Percentiles rank a stretch among this genome's conserved stretches.
Conservation (phyloP, 2,797 vertebrate species). For the Hephaestus fuliginosus region DNA sequence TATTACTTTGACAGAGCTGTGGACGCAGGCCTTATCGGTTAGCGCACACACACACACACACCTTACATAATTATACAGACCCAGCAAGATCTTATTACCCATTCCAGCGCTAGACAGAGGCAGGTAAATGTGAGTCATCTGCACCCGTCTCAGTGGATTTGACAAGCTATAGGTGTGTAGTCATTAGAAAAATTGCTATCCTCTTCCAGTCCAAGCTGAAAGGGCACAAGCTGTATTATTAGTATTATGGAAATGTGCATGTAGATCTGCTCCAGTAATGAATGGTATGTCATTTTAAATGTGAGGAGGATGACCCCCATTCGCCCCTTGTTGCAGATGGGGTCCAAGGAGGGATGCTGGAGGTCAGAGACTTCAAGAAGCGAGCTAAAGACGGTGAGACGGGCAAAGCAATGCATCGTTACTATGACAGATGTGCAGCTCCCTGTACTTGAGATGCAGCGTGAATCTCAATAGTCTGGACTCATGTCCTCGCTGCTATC, state of each 20-base stretch:
- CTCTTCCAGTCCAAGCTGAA: conserved; percentile 52
- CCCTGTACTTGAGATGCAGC: conserved; percentile 50
- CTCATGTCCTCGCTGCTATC: conserved; percentile 30
- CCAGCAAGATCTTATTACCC: conserved; percentile 56
- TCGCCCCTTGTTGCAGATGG: conserved; percentile 86
- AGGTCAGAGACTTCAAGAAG: conserved; percentile 92
- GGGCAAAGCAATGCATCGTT: conserved; percentile 24
- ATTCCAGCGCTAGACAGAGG: conserved; percentile 50
- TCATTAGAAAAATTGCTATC: conserved; percentile 70
- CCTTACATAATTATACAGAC: conserved; percentile 66
- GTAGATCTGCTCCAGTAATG: conserved; percentile 44
- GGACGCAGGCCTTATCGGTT: conserved; percentile 93
- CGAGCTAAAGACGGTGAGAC: conserved; percentile 94
- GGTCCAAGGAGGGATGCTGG: conserved; percentile 88
- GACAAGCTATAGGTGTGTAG: conserved; percentile 68
- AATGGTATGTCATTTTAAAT: conserved; percentile 52
- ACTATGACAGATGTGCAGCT: conserved; percentile 51
- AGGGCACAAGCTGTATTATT: conserved; percentile 64
- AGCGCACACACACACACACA: conserved; percentile 65
- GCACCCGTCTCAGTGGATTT: conserved; percentile 65
- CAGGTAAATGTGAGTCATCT: conserved; percentile 70
- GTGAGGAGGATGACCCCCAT: conserved; percentile 36
- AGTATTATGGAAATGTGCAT: conserved; percentile 54
- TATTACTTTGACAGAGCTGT: conserved; percentile 97
- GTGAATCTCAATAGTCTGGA: conserved; percentile 56